Evolutionary conservation across 2,888 invertebrate species (phyloP), one percentile per base, ranked within the genome.

Genomic region (Lomographa bimaculata): DNA sequence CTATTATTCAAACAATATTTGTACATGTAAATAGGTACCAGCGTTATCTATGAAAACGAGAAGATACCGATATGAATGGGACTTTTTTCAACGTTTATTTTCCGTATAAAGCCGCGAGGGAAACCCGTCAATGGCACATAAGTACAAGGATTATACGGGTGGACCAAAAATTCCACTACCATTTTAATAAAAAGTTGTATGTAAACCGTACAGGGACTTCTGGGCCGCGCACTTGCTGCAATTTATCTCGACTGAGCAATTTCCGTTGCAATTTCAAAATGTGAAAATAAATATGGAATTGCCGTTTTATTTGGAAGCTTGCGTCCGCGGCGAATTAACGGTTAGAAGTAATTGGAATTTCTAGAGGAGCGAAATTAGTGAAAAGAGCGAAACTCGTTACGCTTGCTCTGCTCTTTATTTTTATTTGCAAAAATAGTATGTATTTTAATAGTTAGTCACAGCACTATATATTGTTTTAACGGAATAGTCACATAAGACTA

Each of bases 241-340:
- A 46, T 48, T 52, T 52, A 48, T 44, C 23, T 38, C 41, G 34
- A 49, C 30, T 44, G 43, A 50, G 51, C 45, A 50, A 50, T 52
- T 52, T 54, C 50, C 46, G 44, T 33, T 47, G 52, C 52, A 39
- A 51, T 59, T 50, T 46, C 23, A 42, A 49, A 53, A 44, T 43
- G 24, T 38, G 39, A 28, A 50, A 46, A 49, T 45, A 48, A 59
- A 51, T 48, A 46, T 39, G 27, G 18, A 44, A 44, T 28, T 28
- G 37, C 32, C 14, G 42, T 45, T 51, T 44, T 36, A 44, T 46
- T 48, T 25, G 28, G 23, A 28, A 21, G 23, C 32, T 27, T 23
- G 37, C 36, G 27, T 24, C 9, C 24, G 26, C 12, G 27, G 29
- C 29, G 27, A 41, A 45, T 44, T 45, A 45, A 40, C 37, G 28